These are phyloP conservation scores for Drosophila bifasciata DNA, from an alignment of 1,140 invertebrate genomes.

Conservation along the genomic window DNA sequence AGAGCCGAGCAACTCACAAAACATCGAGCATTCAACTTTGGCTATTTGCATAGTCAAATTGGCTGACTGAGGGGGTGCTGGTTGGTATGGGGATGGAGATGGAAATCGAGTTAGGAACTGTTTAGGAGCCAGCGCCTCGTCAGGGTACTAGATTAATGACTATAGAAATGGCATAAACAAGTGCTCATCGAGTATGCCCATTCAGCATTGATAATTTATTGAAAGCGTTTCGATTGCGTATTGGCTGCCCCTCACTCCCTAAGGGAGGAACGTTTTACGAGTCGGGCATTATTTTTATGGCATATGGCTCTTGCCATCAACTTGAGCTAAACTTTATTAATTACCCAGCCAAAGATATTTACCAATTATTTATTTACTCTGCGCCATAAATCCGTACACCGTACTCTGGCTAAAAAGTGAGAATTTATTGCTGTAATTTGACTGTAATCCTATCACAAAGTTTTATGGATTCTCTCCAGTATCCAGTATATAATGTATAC, in stretches of 20 bases:
- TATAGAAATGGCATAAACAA: constrained; percentile 73
- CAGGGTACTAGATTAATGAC: constrained; percentile 64
- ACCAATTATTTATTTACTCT: constrained; percentile 71
- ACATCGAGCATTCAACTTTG: constrained; percentile 43
- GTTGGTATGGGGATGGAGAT: neutral
- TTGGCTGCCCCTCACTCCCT: constrained; percentile 31
- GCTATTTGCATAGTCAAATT: constrained; percentile 77
- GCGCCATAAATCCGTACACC: constrained; percentile 21
- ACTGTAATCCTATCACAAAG: neutral
- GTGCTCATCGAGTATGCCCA: constrained; percentile 62
- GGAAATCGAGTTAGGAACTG: constrained; percentile 42
- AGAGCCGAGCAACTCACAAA: constrained; percentile 36
- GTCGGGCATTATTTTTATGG: constrained; percentile 49
- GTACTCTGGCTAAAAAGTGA: neutral
- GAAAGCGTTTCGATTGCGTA: constrained; percentile 65
- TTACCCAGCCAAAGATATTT: constrained; percentile 62
- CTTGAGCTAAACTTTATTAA: constrained; percentile 77
- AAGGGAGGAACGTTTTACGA: constrained; percentile 59
- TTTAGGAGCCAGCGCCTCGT: constrained; percentile 18
- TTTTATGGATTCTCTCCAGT: constrained; percentile 17
- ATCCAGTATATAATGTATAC: too few species aligned
- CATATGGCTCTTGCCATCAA: constrained; percentile 61
- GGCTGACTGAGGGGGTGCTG: constrained; percentile 52
- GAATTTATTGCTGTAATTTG: constrained; percentile 34
- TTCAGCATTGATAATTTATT: constrained; percentile 79